A percentile compares a stretch with the other conserved stretches of the same genome.
Evolutionary conservation across 2,113 vertebrate species (phyloP).

Genomic region (Pluvialis apricaria): DNA sequence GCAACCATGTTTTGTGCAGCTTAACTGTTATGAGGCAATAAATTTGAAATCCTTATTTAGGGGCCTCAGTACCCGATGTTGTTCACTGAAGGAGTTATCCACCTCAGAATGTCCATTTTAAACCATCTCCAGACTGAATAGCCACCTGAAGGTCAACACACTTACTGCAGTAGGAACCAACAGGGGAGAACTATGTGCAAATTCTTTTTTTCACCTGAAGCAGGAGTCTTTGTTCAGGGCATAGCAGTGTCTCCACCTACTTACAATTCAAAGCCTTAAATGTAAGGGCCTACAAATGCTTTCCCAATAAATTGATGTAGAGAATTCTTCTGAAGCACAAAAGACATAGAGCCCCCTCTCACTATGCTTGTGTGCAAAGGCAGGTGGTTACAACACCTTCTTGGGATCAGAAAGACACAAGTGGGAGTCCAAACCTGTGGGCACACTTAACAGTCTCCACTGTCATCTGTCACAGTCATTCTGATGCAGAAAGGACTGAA

Average conservation of each 20-base stretch:
- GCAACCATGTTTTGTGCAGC: not conserved
- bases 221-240: not conserved
- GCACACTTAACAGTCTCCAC: not conserved
- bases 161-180: not conserved
- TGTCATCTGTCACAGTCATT: conserved; percentile 5
- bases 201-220: not conserved
- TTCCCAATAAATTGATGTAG: not conserved
- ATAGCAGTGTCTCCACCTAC: not conserved
- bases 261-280: not conserved
- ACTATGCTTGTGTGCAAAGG: not conserved
- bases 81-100: not conserved
- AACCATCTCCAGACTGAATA: not conserved
- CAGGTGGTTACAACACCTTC: not conserved
- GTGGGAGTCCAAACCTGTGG: not conserved
- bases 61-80: fast-evolving
- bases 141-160: not conserved
- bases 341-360: not conserved
- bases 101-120: not conserved
- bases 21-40: not conserved
- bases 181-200: not conserved
- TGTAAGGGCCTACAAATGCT: not conserved
- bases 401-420: not conserved
- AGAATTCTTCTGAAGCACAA: not conserved
- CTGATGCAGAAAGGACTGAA: not conserved
- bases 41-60: not conserved